Conservation (phyloP, 2,113 vertebrate genomes). For the Origma solitaria region DNA sequence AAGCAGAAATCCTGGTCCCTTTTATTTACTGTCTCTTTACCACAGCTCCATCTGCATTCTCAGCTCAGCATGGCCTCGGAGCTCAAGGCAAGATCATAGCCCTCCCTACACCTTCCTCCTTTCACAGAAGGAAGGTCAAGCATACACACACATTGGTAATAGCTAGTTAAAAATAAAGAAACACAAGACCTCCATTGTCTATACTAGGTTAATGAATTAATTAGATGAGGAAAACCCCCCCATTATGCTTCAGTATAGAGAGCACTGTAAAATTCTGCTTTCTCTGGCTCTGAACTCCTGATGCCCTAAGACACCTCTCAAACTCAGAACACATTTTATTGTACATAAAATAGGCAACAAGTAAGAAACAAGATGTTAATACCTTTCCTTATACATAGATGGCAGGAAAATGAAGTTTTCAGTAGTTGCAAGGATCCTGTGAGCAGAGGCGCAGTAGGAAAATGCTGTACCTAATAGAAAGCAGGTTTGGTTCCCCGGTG, state of each 20-base stretch:
- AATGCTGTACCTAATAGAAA: background rate
- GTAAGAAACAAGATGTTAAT: background rate
- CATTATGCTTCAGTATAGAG: background rate
- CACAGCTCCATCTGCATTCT: background rate
- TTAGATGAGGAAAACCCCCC: fast-evolving
- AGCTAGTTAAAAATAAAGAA: background rate
- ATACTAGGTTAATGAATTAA: background rate
- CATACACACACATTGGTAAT: background rate
- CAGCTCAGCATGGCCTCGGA: background rate
- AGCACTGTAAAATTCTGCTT: background rate
- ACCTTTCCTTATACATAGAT: background rate
- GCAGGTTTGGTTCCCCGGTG: background rate
- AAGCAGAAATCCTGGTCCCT: background rate
- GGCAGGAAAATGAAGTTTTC: background rate
- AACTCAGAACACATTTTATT: background rate
- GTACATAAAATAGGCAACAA: background rate
- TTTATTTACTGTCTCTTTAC: background rate
- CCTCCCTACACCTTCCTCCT: background rate
- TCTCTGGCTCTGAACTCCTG: background rate
- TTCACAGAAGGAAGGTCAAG: background rate
- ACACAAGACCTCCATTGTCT: background rate
- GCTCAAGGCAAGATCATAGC: background rate
- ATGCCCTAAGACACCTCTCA: background rate
- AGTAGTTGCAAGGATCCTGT: background rate
- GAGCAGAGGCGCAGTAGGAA: background rate